Evolutionary conservation across 1,140 invertebrate genomes (phyloP).

Genomic region (Nomia melanderi): DNA sequence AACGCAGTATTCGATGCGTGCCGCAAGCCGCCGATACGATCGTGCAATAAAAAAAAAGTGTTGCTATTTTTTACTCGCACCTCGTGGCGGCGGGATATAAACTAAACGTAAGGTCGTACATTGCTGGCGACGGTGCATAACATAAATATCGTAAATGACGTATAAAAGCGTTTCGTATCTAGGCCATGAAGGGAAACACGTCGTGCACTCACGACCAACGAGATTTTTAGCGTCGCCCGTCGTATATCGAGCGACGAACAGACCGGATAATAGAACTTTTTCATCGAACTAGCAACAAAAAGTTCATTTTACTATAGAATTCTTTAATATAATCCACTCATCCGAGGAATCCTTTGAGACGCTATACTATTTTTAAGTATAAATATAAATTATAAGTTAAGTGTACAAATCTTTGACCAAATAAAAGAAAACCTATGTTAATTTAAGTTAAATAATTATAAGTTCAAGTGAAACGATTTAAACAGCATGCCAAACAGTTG

Average conservation of each 20-base stretch:
- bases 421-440: too few species aligned
- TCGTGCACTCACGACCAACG: constrained; percentile 18
- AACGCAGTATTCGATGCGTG: constrained; percentile 29
- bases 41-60: constrained; percentile 37
- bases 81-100: not conserved
- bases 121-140: constrained; percentile 2
- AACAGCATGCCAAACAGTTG: not conserved
- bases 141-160: constrained; percentile 34
- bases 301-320: too few species aligned
- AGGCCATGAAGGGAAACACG: constrained; percentile 34
- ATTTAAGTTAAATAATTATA: too few species aligned
- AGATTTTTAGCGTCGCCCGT: constrained; percentile 22
- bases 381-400: too few species aligned
- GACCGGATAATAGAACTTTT: not conserved
- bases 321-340: too few species aligned
- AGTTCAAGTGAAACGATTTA: too few species aligned
- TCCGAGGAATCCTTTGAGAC: too few species aligned
- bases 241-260: not conserved
- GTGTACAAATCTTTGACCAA: too few species aligned
- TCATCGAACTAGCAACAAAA: too few species aligned
- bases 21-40: constrained; percentile 30
- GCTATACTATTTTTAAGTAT: too few species aligned
- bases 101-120: constrained; percentile 1
- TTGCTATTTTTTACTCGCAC: constrained; percentile 32
- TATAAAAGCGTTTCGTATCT: constrained; percentile 49